Conservation (phyloP, 2,113 vertebrate genomes). For the Gymnarchus niloticus region DNA sequence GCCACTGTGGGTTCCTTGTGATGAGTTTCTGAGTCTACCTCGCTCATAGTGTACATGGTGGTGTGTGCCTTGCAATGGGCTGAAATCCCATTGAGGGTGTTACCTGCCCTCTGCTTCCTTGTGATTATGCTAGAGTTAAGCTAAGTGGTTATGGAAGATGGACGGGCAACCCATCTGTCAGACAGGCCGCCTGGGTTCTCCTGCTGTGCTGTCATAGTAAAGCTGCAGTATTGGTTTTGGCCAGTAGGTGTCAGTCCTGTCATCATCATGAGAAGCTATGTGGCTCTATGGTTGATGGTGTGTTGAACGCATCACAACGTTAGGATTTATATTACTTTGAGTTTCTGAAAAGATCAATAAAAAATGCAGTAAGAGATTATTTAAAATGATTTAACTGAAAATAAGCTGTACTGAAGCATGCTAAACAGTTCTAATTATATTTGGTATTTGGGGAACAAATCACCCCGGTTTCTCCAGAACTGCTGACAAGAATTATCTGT, state of each 20-base stretch:
- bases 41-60: neutral
- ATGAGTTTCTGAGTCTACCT: neutral
- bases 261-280: neutral
- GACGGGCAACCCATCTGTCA: neutral
- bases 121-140: neutral
- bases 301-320: too few relatives aligned
- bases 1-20: neutral
- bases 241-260: conserved; percentile 14
- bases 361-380: neutral
- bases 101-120: neutral
- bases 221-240: neutral
- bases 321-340: neutral
- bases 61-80: neutral
- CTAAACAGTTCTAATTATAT: neutral
- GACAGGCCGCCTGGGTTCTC: neutral
- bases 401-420: neutral
- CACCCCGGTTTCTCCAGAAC: neutral
- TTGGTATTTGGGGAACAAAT: neutral
- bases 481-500: neutral
- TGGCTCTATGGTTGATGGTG: neutral
- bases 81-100: neutral
- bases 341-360: neutral
- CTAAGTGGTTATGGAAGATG: neutral
- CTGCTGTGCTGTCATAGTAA: neutral
- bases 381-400: neutral